Conservation (phyloP, 2,888 invertebrate species). For the Automeris io region DNA sequence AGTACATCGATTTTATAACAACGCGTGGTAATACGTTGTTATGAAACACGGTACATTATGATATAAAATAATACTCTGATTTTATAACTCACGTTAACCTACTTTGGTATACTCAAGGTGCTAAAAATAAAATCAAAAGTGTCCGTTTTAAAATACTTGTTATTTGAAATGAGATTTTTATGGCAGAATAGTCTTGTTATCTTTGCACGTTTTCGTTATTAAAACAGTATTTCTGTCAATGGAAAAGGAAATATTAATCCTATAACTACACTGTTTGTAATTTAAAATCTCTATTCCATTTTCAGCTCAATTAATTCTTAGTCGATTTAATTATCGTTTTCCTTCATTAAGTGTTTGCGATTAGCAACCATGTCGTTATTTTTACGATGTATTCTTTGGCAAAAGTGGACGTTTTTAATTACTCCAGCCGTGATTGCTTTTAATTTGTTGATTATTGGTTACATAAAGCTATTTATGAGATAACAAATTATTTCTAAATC, state of each 20-base stretch:
- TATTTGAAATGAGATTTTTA: conserved; percentile 4
- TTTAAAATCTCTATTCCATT: conserved; percentile 58
- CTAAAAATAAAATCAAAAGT: conserved; percentile 1
- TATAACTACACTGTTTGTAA: conserved; percentile 10
- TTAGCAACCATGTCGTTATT: conserved; percentile 67
- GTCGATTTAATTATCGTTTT: conserved; percentile 66
- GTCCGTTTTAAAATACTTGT: conserved; percentile 10
- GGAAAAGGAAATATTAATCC: conserved; percentile 10
- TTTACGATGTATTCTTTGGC: conserved; percentile 54
- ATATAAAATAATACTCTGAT: conserved; percentile 14
- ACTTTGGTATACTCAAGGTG: neutral
- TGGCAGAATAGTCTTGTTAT: neutral
- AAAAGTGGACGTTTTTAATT: conserved; percentile 54
- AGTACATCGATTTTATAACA: conserved; percentile 39
- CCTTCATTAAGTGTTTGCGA: conserved; percentile 70
- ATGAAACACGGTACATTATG: conserved; percentile 21
- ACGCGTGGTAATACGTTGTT: conserved; percentile 39
- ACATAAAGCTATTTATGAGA: neutral
- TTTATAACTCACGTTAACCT: conserved; percentile 2
- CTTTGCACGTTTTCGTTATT: neutral
- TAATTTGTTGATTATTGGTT: conserved; percentile 52
- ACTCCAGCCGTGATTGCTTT: conserved; percentile 42
- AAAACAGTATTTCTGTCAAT: neutral
- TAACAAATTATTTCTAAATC: neutral
- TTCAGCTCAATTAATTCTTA: conserved; percentile 68